phyloP scores from a whole-genome alignment of 2,113 vertebrate species.

The Eretmochelys imbricata region DNA sequence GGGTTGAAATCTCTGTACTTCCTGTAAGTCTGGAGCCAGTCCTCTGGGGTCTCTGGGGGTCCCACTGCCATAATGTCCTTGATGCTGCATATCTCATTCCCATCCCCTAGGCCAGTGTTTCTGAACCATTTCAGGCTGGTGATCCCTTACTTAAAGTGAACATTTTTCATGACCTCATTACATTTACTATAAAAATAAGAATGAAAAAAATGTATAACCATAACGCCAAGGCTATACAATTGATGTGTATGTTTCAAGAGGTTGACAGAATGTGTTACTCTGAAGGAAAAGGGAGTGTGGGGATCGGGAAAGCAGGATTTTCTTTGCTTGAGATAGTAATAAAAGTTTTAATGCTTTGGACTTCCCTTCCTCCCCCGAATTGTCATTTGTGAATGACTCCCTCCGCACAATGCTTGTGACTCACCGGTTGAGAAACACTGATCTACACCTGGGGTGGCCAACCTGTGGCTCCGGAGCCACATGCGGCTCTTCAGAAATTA shows the following conservation, averaged over 20 bases:
- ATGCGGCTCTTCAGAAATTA: no score
- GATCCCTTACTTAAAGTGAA: neutral
- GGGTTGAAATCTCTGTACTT: slow-evolving; percentile 75
- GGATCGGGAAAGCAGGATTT: neutral
- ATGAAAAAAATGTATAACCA: neutral
- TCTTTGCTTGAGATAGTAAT: neutral
- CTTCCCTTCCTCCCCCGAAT: neutral
- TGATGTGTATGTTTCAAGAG: neutral
- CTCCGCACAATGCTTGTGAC: neutral
- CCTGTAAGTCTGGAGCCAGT: slow-evolving; percentile 60
- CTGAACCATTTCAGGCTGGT: neutral
- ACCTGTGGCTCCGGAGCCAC: no score
- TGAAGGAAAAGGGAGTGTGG: fast-evolving
- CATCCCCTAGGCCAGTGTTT: neutral
- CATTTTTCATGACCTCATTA: neutral
- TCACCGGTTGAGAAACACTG: neutral
- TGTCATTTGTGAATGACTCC: neutral
- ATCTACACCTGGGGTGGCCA: neutral
- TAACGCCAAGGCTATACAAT: neutral
- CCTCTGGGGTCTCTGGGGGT: no score
- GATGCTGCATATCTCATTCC: neutral
- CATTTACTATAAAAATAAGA: neutral
- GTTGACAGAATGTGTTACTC: neutral
- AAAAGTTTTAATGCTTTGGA: neutral
- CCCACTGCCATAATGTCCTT: neutral